Percentiles rank a stretch among this genome's conserved stretches.
phyloP scores from a whole-genome alignment of 2,113 vertebrate genomes.

The Ameiurus melas region DNA sequence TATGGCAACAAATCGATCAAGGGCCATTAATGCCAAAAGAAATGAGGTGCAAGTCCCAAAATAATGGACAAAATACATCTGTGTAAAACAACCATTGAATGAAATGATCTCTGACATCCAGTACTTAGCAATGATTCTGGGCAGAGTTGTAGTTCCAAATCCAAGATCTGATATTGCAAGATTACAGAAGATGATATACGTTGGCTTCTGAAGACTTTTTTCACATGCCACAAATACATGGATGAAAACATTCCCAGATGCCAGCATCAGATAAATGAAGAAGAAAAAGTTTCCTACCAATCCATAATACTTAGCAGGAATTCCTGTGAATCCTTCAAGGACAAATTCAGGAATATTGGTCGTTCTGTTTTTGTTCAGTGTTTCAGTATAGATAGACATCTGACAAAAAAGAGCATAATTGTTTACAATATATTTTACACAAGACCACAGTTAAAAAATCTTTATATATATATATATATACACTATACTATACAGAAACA shows the following conservation, averaged over 20 bases:
- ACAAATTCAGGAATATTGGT: slow-evolving; percentile 39
- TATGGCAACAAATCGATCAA: slow-evolving; percentile 67
- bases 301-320: slow-evolving; percentile 56
- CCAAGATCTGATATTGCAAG: slow-evolving; percentile 62
- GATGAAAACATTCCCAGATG: slow-evolving; percentile 65
- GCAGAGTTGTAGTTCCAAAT: slow-evolving; percentile 61
- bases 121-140: slow-evolving; percentile 64
- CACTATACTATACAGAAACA: too few species aligned
- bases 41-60: too few species aligned
- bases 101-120: too few species aligned
- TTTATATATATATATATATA: not conserved
- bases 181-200: slow-evolving; percentile 63
- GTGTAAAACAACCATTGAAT: too few species aligned
- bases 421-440: not conserved
- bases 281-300: slow-evolving; percentile 56
- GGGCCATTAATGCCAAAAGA: slow-evolving; percentile 66
- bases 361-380: slow-evolving; percentile 25
- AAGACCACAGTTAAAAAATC: not conserved
- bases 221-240: slow-evolving; percentile 57
- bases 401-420: slow-evolving; percentile 3
- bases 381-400: slow-evolving; percentile 21
- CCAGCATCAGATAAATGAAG: slow-evolving; percentile 59
- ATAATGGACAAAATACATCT: too few species aligned
- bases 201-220: slow-evolving; percentile 61
- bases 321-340: slow-evolving; percentile 67